Evolutionary conservation across 2,113 vertebrate genomes (phyloP).

Genomic region (Bufo bufo): DNA sequence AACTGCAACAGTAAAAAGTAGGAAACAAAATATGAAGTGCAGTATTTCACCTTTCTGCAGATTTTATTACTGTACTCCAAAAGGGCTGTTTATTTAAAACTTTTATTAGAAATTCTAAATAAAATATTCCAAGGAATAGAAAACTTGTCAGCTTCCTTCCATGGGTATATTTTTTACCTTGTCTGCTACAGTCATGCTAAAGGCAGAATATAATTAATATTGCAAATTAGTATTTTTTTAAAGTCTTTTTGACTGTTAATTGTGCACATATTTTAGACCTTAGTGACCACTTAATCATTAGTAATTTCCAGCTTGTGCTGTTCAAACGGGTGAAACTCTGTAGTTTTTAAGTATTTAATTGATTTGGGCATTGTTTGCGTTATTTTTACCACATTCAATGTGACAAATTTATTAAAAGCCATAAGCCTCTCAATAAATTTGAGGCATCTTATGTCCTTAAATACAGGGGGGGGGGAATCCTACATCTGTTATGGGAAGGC

Average conservation of each 20-base stretch:
- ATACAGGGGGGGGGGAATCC: too few relatives aligned
- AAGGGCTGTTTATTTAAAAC: neutral
- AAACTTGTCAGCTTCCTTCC: neutral
- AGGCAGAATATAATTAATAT: neutral
- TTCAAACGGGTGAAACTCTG: too few relatives aligned
- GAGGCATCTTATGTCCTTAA: too few relatives aligned
- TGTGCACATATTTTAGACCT: neutral
- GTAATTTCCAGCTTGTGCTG: too few relatives aligned
- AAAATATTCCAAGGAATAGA: neutral
- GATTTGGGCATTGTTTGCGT: too few relatives aligned
- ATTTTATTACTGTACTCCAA: neutral
- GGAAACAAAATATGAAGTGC: slow-evolving; percentile 2
- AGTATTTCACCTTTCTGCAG: slow-evolving; percentile 3
- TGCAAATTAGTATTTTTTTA: neutral
- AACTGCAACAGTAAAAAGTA: neutral
- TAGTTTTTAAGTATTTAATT: too few relatives aligned
- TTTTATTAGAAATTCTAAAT: neutral
- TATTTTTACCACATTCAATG: too few relatives aligned
- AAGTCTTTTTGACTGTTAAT: neutral
- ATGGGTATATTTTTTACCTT: neutral
- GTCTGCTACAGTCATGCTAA: neutral
- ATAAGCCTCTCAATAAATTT: too few relatives aligned
- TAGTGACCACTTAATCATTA: too few relatives aligned
- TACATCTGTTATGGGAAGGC: too few relatives aligned
- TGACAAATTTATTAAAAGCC: too few relatives aligned